Evolutionary conservation across 2,888 invertebrate genomes (phyloP).

Genomic region (Sceliomorpha sp.): DNA sequence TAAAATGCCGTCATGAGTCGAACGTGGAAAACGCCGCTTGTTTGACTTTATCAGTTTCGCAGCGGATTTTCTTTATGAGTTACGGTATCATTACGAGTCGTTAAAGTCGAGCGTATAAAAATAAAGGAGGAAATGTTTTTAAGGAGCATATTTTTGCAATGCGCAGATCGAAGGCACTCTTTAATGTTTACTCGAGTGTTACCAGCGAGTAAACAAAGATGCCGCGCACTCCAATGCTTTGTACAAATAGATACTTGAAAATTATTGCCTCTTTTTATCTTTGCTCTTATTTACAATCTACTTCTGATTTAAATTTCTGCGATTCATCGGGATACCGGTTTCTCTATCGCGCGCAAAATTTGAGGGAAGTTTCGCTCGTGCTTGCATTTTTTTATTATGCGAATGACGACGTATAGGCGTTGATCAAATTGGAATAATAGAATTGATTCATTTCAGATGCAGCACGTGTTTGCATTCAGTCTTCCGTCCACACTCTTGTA

Average conservation of each 20-base stretch:
- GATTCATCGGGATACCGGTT: constrained; percentile 24
- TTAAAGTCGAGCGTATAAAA: not conserved
- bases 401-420: no score
- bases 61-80: no score
- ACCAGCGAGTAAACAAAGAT: constrained; percentile 49
- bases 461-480: no score
- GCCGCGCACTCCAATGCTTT: constrained; percentile 31
- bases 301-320: constrained; percentile 44
- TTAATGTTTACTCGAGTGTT: constrained; percentile 36
- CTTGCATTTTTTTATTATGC: no score
- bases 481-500: no score
- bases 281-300: constrained; percentile 16
- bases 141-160: constrained; percentile 29
- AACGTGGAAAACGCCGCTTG: no score
- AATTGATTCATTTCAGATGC: no score
- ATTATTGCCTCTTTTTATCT: constrained; percentile 30
- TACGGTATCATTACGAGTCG: no score
- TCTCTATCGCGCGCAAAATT: constrained; percentile 5
- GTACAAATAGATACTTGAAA: constrained; percentile 48
- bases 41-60: no score
- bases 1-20: no score
- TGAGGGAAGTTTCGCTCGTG: constrained; percentile 1
- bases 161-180: constrained; percentile 23
- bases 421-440: no score
- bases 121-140: constrained; percentile 12